Base-by-base conservation (phyloP, 2,113 vertebrate genomes). In the Willisornis vidua region DNA sequence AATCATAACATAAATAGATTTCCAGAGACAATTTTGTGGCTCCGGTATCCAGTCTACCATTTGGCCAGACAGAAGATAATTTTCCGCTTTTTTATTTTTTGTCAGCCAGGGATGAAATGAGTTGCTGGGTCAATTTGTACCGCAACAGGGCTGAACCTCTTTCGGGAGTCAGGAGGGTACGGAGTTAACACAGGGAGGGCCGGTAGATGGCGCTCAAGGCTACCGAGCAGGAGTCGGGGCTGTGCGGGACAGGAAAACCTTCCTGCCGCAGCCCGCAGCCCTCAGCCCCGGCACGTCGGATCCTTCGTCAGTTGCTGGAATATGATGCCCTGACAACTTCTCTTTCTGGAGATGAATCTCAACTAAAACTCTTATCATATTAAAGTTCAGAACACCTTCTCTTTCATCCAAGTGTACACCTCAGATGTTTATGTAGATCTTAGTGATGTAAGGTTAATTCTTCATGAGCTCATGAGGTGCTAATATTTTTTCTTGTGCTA, bases 81-180 rank as follows among this genome's bases (percentile, higher is more conserved):
- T 26, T 17, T 10, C 16, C 11, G 3, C 49, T 37, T 35, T 43
- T 19, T 19, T 67, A 9, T 35, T 52, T 70, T 55, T 58, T 70
- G 31, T 45, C 51, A 66, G 8, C 6, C 20, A 15, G 7, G 16
- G 19, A 17, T 23, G 19, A 65, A 68, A 59, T 10, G 1, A 77
- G 55, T 23, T 19, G 12, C 39, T 41, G 1, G 2, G 19, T 16
- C 28, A 18, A 3, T 48, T 46, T 1, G 0, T 8, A 20, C 45
- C 19, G 15, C 13, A 3, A 1, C 18, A 25, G 17, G 9, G 9
- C 24, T 79, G 18, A 59, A 9, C 7, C 12, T 14, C 9, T 35
- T 8, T 25, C 0, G 8, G 22, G 12, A 25, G 11, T 0, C 7
- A n/a, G 16, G 19, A 2, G 16, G 3, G 20, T 26, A 7, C 3